A percentile compares a stretch with the other conserved stretches of the same genome.
Evolutionary conservation across 92 coral and sea anemone genomes (phyloP).

Genomic region (Phenganax subtilis): DNA sequence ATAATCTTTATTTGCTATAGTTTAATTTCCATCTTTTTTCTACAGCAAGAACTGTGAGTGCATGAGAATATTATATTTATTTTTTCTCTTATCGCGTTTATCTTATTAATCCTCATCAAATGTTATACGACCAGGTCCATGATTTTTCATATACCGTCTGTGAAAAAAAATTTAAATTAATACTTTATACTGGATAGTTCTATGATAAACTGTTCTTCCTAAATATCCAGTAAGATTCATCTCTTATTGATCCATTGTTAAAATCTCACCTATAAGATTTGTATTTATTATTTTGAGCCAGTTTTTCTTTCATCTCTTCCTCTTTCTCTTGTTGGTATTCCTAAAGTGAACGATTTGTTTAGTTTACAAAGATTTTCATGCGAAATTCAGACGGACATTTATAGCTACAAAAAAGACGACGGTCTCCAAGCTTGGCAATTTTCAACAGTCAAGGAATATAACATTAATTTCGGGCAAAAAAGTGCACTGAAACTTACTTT

Average conservation of each 20-base stretch:
- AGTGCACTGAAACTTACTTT: conserved; percentile 44
- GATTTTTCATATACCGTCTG: conserved; percentile 92
- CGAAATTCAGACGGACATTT: no score
- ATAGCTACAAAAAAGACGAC: no score
- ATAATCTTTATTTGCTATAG: no score
- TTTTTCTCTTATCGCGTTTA: background rate
- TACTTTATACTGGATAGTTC: background rate
- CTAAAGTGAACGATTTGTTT: conserved; percentile 25
- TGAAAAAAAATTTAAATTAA: background rate
- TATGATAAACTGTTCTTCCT: background rate
- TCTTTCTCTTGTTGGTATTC: conserved; percentile 88
- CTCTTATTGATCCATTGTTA: no score
- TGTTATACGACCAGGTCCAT: conserved; percentile 74
- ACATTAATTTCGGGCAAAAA: no score
- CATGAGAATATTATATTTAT: background rate
- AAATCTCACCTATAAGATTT: conserved; percentile 82
- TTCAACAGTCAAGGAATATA: no score
- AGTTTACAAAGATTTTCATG: no score
- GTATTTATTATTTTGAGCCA: conserved; percentile 88
- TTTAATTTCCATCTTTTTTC: no score
- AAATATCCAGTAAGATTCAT: no score
- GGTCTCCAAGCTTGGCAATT: no score
- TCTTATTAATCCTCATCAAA: conserved; percentile 62
- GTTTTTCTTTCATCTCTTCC: conserved; percentile 90
- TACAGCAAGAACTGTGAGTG: no score